These are phyloP conservation scores for Umimayanthus chanpuru DNA, from an alignment of 92 coral and sea anemone genomes.

Conservation along the genomic window DNA sequence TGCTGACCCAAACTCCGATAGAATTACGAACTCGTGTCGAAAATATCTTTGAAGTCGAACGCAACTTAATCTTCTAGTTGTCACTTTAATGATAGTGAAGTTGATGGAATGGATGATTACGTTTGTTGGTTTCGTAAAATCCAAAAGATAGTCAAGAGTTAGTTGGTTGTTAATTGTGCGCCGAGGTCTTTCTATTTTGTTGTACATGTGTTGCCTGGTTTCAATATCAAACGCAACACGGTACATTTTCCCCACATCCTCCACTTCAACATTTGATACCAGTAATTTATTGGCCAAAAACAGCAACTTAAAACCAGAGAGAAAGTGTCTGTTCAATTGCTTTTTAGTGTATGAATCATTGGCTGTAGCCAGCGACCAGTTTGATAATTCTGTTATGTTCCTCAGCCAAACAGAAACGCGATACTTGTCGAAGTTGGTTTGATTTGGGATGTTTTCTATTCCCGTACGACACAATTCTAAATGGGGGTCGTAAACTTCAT, in stretches of 20 bases:
- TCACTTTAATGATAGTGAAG: slow-evolving; percentile 27
- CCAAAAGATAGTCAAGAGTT: not conserved
- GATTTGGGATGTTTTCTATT: not conserved
- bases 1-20: not conserved
- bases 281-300: not conserved
- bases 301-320: not conserved
- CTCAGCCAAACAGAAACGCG: not conserved
- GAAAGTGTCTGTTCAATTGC: not conserved
- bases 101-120: not conserved
- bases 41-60: not conserved
- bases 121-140: not conserved
- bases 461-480: no score
- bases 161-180: not conserved
- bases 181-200: not conserved
- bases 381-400: not conserved
- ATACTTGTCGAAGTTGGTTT: not conserved
- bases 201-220: not conserved
- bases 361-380: not conserved
- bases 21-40: slow-evolving; percentile 1
- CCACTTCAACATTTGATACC: not conserved
- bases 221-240: not conserved
- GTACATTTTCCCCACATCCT: not conserved
- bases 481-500: not conserved
- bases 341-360: not conserved
- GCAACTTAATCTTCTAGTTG: slow-evolving; percentile 2